Conservation (phyloP, 2,113 vertebrate genomes). For the Cyprinus carpio region DNA sequence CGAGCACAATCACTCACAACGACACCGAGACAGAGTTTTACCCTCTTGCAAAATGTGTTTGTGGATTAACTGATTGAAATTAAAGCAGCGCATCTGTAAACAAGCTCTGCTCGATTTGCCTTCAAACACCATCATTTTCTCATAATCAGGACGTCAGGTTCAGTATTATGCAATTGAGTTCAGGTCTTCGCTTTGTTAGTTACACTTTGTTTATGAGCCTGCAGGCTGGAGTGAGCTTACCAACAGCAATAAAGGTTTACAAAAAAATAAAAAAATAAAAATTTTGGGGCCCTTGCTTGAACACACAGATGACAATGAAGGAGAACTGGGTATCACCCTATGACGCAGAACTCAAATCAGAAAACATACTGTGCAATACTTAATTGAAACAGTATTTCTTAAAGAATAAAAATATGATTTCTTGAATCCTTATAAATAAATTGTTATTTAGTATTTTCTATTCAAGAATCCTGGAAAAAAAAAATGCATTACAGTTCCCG, state of each 20-base stretch:
- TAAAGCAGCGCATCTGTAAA: background rate
- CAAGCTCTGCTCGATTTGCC: background rate
- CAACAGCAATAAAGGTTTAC: background rate
- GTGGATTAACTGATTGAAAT: background rate
- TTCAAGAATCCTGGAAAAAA: background rate
- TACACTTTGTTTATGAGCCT: background rate
- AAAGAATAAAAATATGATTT: too few relatives aligned
- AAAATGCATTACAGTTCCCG: background rate
- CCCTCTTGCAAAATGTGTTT: background rate
- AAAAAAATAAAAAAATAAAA: background rate
- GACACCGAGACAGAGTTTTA: background rate
- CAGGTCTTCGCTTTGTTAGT: background rate
- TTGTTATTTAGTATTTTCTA: too few relatives aligned
- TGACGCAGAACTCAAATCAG: background rate
- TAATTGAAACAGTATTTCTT: too few relatives aligned
- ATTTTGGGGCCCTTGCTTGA: background rate
- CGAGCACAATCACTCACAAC: background rate
- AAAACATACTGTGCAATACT: too few relatives aligned
- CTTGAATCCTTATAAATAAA: too few relatives aligned
- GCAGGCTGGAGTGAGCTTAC: background rate
- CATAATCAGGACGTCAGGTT: background rate
- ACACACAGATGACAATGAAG: background rate
- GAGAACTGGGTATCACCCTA: background rate
- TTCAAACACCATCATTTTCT: background rate
- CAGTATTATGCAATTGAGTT: background rate